Percentiles rank a stretch among this genome's conserved stretches.
These are phyloP conservation scores for Penaeus japonicus DNA, from an alignment of 1,140 invertebrate species.

Conservation along the genomic window DNA sequence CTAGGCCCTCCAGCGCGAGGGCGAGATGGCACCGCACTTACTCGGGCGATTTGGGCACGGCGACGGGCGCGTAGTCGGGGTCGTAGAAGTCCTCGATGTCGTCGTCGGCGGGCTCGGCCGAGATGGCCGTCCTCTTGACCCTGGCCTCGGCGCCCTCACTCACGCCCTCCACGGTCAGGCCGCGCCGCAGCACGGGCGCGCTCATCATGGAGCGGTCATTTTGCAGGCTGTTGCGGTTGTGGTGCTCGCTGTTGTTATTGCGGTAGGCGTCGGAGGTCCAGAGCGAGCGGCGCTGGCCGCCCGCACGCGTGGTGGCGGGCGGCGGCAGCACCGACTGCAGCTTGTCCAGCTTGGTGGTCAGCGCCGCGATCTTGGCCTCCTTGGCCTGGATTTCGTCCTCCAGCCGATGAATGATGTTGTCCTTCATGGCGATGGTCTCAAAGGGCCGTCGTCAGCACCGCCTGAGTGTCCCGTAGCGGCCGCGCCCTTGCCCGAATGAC, in stretches of 20 bases:
- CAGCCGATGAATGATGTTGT: conserved; percentile 38
- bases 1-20: no score
- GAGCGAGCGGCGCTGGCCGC: conserved; percentile 28
- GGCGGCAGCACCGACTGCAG: conserved; percentile 80
- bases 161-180: conserved; percentile 51
- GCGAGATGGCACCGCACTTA: neutral
- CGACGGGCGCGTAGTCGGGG: conserved; percentile 23
- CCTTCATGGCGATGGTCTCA: conserved; percentile 38
- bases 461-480: conserved; percentile 50
- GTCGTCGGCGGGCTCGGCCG: conserved; percentile 76
- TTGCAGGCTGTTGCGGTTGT: conserved; percentile 48
- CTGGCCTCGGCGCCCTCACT: conserved; percentile 63
- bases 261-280: conserved; percentile 31
- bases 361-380: conserved; percentile 49
- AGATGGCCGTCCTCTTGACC: conserved; percentile 81
- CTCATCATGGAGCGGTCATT: conserved; percentile 17
- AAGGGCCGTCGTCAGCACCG: conserved; percentile 47
- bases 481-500: conserved; percentile 4
- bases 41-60: conserved; percentile 39
- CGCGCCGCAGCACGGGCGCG: neutral
- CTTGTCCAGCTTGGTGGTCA: conserved; percentile 75
- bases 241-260: conserved; percentile 54
- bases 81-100: conserved; percentile 35
- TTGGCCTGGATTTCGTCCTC: conserved; percentile 36
- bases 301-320: conserved; percentile 63